Percentiles rank a stretch among this genome's conserved stretches.
phyloP scores from a whole-genome alignment of 2,888 invertebrate genomes.

The Rhorus exstirpatorius region DNA sequence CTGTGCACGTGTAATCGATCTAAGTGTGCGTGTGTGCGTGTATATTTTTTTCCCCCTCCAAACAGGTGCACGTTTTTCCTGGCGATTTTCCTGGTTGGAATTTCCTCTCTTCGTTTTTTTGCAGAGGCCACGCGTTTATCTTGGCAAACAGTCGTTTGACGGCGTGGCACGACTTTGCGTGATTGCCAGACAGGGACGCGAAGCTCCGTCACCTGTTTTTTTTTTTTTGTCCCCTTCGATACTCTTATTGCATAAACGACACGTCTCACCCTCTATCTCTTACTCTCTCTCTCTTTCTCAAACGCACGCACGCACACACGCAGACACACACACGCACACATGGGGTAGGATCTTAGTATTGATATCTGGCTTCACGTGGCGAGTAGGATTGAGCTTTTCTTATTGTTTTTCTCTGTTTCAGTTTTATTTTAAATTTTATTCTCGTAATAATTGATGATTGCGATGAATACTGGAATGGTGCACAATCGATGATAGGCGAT shows the following conservation, averaged over 20 bases:
- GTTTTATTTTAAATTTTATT: constrained; percentile 41
- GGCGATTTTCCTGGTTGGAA: constrained; percentile 2
- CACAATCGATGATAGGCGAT: constrained; percentile 57
- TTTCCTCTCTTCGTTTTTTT: constrained; percentile 14
- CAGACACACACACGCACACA: constrained; percentile 56
- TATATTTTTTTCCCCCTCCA: constrained; percentile 24
- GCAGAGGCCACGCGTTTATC: constrained; percentile 44
- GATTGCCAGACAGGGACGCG: constrained; percentile 61
- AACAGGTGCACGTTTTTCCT: not conserved
- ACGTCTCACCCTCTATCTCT: not conserved
- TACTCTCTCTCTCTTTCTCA: constrained; percentile 17
- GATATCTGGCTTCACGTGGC: constrained; percentile 49
- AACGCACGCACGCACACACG: constrained; percentile 51
- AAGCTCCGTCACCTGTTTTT: constrained; percentile 52
- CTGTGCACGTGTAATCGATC: constrained; percentile 12
- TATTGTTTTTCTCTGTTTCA: constrained; percentile 27
- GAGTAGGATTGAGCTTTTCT: constrained; percentile 39
- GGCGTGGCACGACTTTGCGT: constrained; percentile 66
- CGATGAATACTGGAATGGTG: constrained; percentile 7
- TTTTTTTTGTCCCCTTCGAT: constrained; percentile 50
- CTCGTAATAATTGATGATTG: not conserved
- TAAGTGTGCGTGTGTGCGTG: constrained; percentile 25
- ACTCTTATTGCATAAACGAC: constrained; percentile 26
- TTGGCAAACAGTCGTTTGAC: constrained; percentile 59
- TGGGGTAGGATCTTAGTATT: constrained; percentile 33